Evolutionary conservation across 2,888 invertebrate genomes (phyloP).

Genomic region (Oscheius sp.): DNA sequence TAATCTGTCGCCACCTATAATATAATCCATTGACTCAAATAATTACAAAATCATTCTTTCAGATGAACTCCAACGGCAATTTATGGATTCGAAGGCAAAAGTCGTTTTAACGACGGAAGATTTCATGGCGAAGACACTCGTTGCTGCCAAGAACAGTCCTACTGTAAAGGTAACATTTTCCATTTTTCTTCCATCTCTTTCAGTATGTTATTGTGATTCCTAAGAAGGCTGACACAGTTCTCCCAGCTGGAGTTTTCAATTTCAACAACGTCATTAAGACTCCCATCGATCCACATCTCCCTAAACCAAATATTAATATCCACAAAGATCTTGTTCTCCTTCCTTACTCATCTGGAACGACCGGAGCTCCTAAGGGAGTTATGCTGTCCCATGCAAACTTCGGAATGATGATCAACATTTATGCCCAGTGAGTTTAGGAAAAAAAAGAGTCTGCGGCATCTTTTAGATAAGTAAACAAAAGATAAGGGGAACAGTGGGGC

Average conservation of each 20-base stretch:
- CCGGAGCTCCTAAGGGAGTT: slow-evolving; percentile 67
- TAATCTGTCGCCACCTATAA: background rate
- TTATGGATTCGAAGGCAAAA: slow-evolving; percentile 55
- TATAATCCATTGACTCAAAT: background rate
- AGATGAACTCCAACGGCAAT: slow-evolving; percentile 63
- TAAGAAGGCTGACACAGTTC: slow-evolving; percentile 32
- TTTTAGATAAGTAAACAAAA: background rate
- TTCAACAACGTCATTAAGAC: slow-evolving; percentile 49
- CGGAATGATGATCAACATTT: slow-evolving; percentile 58
- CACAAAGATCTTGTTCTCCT: slow-evolving; percentile 56
- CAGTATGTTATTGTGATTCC: slow-evolving; percentile 47
- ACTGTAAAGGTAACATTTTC: slow-evolving; percentile 41
- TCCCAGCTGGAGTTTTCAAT: slow-evolving; percentile 42
- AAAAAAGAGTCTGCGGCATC: background rate
- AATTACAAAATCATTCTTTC: too few relatives aligned
- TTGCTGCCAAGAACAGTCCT: slow-evolving; percentile 50
- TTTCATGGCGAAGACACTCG: slow-evolving; percentile 55
- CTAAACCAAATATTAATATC: slow-evolving; percentile 44
- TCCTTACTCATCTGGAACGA: slow-evolving; percentile 66
- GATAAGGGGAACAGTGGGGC: background rate
- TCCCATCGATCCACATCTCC: slow-evolving; percentile 31
- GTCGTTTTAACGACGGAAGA: slow-evolving; percentile 57
- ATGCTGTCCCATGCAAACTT: slow-evolving; percentile 63
- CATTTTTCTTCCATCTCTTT: background rate
- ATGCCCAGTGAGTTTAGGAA: slow-evolving; percentile 38